Conservation (phyloP, 2,888 invertebrate species). For the Chrysotoxum bicinctum region DNA sequence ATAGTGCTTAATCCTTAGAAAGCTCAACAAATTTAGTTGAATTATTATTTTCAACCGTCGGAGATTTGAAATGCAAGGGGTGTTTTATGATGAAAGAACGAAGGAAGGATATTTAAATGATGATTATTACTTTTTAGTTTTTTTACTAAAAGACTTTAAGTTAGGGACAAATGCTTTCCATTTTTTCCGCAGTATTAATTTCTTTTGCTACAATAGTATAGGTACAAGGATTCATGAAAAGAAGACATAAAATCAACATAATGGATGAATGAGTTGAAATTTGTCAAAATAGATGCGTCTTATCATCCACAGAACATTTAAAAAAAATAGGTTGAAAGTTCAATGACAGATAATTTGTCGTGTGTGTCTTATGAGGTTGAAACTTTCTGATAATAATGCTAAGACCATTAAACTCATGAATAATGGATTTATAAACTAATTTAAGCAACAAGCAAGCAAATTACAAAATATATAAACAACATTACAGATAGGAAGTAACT, state of each 20-base stretch:
- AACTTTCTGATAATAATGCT: not conserved
- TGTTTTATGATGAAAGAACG: conserved; percentile 5
- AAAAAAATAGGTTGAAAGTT: not conserved
- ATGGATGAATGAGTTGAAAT: not conserved
- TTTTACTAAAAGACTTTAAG: not conserved
- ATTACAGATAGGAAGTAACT: not conserved
- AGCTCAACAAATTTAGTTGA: not conserved
- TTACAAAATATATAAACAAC: no score
- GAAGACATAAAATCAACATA: conserved; percentile 13
- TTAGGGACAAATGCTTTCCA: not conserved
- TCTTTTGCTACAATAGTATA: not conserved
- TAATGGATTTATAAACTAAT: not conserved
- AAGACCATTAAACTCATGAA: not conserved
- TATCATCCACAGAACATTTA: not conserved
- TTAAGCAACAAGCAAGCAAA: not conserved
- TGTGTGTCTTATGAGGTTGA: not conserved
- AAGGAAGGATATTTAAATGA: conserved; percentile 17
- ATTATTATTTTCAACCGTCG: not conserved
- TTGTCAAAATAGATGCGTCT: not conserved
- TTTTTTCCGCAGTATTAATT: not conserved
- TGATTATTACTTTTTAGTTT: not conserved
- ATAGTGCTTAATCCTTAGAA: not conserved
- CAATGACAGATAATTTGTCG: not conserved
- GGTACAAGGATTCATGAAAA: conserved; percentile 4
- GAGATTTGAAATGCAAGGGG: not conserved